Evolutionary conservation across 2,888 invertebrate genomes (phyloP).

Genomic region (Apodemia mormo): DNA sequence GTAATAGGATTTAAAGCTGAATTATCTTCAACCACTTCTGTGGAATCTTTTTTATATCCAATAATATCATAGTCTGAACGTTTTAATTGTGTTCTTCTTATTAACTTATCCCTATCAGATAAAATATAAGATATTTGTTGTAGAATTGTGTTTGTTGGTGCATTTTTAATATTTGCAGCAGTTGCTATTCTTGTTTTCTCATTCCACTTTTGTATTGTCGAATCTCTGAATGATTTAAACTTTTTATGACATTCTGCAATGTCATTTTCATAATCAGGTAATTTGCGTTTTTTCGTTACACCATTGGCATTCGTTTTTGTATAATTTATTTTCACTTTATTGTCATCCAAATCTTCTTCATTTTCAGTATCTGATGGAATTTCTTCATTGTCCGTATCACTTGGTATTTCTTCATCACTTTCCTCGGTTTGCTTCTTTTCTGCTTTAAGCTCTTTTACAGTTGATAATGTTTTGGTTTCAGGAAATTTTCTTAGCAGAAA

Average conservation of each 20-base stretch:
- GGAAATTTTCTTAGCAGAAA: constrained; percentile 83
- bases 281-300: constrained; percentile 72
- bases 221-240: constrained; percentile 87
- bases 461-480: constrained; percentile 83
- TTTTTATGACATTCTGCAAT: constrained; percentile 80
- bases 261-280: constrained; percentile 81
- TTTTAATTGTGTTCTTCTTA: constrained; percentile 90
- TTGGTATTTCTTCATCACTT: constrained; percentile 69
- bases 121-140: constrained; percentile 94
- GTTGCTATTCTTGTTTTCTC: constrained; percentile 91
- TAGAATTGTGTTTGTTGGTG: constrained; percentile 83
- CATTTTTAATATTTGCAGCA: constrained; percentile 83
- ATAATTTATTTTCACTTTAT: constrained; percentile 38
- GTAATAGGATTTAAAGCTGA: constrained; percentile 46
- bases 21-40: constrained; percentile 41
- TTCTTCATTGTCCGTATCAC: constrained; percentile 84
- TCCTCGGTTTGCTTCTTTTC: constrained; percentile 47
- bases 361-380: constrained; percentile 83
- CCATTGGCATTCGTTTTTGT: constrained; percentile 23
- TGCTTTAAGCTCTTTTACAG: constrained; percentile 43
- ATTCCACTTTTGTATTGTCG: constrained; percentile 96
- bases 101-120: constrained; percentile 87
- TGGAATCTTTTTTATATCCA: constrained; percentile 71
- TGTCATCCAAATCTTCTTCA: constrained; percentile 55
- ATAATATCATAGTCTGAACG: constrained; percentile 87